Evolutionary conservation across 2,113 vertebrate genomes (phyloP).

Genomic region (Ictalurus punctatus): DNA sequence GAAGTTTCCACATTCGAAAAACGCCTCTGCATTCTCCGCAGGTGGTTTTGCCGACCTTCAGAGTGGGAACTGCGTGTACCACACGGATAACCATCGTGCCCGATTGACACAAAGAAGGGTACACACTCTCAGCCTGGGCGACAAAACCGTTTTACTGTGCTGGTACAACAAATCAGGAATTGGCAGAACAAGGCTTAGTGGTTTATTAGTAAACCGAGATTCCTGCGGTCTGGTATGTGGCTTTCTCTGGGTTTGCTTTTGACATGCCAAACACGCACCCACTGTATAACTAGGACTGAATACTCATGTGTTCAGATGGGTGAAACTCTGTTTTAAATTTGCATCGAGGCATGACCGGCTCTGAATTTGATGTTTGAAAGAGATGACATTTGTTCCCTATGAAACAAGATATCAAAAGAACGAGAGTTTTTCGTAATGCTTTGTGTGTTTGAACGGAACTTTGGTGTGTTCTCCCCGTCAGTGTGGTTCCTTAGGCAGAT

Average conservation of each 20-base stretch:
- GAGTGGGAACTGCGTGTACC: neutral
- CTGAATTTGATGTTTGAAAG: neutral
- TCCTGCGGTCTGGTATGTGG: neutral
- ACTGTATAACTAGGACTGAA: neutral
- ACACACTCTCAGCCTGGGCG: neutral
- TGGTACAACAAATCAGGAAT: neutral
- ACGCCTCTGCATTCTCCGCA: slow-evolving; percentile 38
- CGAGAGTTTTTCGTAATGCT: neutral
- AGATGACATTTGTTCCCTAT: neutral
- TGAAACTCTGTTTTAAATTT: neutral
- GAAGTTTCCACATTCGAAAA: slow-evolving; percentile 36
- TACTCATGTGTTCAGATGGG: neutral
- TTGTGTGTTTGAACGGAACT: neutral
- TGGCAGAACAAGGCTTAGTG: neutral
- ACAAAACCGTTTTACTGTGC: neutral
- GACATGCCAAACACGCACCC: neutral
- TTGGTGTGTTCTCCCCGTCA: neutral
- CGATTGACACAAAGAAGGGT: neutral
- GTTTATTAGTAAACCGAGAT: neutral
- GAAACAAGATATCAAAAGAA: neutral
- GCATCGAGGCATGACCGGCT: neutral
- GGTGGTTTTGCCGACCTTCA: neutral
- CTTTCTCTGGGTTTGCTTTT: neutral
- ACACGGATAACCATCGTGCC: neutral
- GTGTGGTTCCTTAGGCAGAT: neutral